A percentile compares a stretch with the other conserved stretches of the same genome.
phyloP scores from a whole-genome alignment of 2,797 vertebrate species.

The Myripristis jacobus region DNA sequence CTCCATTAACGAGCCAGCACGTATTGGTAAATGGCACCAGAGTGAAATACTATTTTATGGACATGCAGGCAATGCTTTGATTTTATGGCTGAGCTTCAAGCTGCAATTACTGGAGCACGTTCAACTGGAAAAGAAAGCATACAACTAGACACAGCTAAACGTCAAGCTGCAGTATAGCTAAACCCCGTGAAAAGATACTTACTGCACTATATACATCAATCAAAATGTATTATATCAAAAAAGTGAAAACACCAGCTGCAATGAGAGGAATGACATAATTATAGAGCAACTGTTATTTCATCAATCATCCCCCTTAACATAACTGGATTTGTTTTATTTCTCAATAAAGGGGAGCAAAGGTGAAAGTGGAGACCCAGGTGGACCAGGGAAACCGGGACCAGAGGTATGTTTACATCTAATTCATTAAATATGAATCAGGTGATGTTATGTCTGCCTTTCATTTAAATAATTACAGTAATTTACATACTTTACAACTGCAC shows the following conservation, averaged over 20 bases:
- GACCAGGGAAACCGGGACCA: conserved; percentile 84
- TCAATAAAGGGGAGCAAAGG: conserved; percentile 90
- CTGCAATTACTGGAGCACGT: conserved; percentile 49
- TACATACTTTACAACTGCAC: not conserved
- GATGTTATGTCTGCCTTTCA: conserved; percentile 9
- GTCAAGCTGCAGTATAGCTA: conserved; percentile 8
- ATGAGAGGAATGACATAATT: conserved; percentile 14
- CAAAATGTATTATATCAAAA: conserved; percentile 21
- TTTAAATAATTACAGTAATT: not conserved
- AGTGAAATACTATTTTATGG: conserved; percentile 56
- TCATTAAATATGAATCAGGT: conserved; percentile 17
- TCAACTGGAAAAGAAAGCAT: conserved; percentile 54
- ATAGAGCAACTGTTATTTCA: conserved; percentile 18
- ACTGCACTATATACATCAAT: conserved; percentile 7
- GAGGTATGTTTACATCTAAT: conserved; percentile 81
- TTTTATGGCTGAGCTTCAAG: conserved; percentile 58
- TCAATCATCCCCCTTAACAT: conserved; percentile 24
- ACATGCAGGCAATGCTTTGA: conserved; percentile 55
- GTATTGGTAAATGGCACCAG: conserved; percentile 65
- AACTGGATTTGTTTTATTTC: conserved; percentile 40
- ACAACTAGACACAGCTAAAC: conserved; percentile 36
- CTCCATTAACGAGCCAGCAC: conserved; percentile 56
- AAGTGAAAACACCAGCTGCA: conserved; percentile 11
- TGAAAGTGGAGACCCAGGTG: conserved; percentile 87
- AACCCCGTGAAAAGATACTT: conserved; percentile 31